Conservation (phyloP, 2,113 vertebrate genomes). For the Pimephales promelas region DNA sequence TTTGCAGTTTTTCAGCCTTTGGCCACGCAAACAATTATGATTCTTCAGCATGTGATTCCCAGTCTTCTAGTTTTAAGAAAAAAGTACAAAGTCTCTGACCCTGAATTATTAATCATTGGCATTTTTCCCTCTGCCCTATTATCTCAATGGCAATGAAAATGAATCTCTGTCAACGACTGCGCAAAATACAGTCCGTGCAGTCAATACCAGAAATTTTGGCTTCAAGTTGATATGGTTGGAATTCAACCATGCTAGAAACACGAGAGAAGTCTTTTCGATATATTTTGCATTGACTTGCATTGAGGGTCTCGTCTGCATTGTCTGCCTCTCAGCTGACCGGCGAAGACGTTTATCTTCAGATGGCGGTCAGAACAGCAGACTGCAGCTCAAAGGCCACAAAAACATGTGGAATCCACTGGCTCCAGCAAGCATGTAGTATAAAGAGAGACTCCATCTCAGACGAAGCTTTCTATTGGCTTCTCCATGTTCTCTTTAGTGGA, state of each 20-base stretch:
- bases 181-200: conserved; percentile 35
- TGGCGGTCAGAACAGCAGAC: conserved; percentile 6
- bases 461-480: conserved; percentile 84
- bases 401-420: conserved; percentile 53
- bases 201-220: conserved; percentile 72
- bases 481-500: conserved; percentile 68
- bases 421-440: conserved; percentile 49
- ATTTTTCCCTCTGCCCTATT: conserved; percentile 31
- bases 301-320: conserved; percentile 77
- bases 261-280: conserved; percentile 73
- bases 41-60: conserved; percentile 68
- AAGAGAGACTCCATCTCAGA: conserved; percentile 75
- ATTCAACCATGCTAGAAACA: conserved; percentile 71
- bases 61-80: conserved; percentile 45
- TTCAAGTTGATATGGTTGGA: conserved; percentile 84
- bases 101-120: conserved; percentile 56
- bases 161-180: conserved; percentile 4
- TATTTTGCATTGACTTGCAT: conserved; percentile 94
- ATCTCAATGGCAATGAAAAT: conserved; percentile 9
- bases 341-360: conserved; percentile 3
- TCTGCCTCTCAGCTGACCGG: conserved; percentile 66
- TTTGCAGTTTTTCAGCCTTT: conserved; percentile 54
- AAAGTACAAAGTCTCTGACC: conserved; percentile 41
- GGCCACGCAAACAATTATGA: conserved; percentile 67
- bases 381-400: conserved; percentile 35